Evolutionary conservation across 2,113 vertebrate species (phyloP).

Genomic region (Thamnaconus septentrionalis): DNA sequence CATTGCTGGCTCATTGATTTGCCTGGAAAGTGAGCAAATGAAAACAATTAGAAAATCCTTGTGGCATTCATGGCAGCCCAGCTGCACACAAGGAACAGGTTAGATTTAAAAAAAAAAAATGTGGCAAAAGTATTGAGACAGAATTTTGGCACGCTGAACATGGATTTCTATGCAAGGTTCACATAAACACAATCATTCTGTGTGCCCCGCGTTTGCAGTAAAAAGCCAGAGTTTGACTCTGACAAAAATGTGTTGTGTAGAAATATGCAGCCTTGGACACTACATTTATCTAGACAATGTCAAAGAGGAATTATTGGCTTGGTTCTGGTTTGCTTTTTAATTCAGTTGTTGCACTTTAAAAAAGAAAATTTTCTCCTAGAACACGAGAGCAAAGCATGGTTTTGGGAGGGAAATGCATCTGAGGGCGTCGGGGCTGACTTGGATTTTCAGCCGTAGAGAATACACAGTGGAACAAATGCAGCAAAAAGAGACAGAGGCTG

Average conservation of each 20-base stretch:
- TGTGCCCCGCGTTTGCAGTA: too few relatives aligned
- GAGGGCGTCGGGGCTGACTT: not conserved
- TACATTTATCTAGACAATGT: too few relatives aligned
- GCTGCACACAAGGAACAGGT: conserved; percentile 5
- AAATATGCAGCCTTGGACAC: too few relatives aligned
- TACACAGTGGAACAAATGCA: not conserved
- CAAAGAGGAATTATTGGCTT: too few relatives aligned
- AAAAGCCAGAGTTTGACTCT: too few relatives aligned
- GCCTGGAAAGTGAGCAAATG: conserved; percentile 49
- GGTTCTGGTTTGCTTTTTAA: not conserved
- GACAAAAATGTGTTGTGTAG: too few relatives aligned
- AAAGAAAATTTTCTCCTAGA: too few relatives aligned
- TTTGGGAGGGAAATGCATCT: too few relatives aligned
- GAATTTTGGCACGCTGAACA: not conserved
- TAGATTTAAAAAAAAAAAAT: not conserved
- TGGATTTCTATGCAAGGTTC: not conserved
- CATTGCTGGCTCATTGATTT: conserved; percentile 84
- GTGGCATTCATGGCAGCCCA: not conserved
- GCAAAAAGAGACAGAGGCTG: not conserved
- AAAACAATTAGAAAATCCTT: not conserved
- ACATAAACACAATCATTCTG: too few relatives aligned
- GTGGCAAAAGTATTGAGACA: too few relatives aligned
- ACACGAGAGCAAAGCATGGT: too few relatives aligned
- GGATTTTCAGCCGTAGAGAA: not conserved
- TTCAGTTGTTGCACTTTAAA: too few relatives aligned